Conservation (phyloP, 2,113 vertebrate species). For the Gymnogyps californianus region DNA sequence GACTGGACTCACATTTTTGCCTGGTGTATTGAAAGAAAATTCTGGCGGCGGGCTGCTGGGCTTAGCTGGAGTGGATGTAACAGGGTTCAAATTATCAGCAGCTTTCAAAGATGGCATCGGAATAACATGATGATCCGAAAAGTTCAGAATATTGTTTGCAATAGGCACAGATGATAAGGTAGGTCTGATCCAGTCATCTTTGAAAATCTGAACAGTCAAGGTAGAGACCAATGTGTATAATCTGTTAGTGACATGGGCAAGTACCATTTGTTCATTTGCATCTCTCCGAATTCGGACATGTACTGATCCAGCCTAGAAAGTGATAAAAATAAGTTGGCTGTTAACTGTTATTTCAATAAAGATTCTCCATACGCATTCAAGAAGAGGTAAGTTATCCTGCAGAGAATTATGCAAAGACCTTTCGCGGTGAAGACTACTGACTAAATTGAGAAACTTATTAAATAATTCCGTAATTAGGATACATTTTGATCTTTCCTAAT, state of each 20-base stretch:
- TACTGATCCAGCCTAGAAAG: constrained; percentile 89
- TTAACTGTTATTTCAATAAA: neutral
- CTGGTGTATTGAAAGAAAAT: constrained; percentile 91
- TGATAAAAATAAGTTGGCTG: neutral
- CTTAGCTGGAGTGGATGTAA: constrained; percentile 91
- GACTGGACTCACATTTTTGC: constrained; percentile 83
- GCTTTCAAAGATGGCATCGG: constrained; percentile 72
- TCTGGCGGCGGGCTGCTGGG: constrained; percentile 89
- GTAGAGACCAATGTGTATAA: constrained; percentile 88
- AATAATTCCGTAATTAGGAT: neutral
- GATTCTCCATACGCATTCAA: neutral
- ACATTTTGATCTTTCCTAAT: neutral
- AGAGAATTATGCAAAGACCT: neutral
- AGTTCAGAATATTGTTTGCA: constrained; percentile 73
- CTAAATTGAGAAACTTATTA: neutral
- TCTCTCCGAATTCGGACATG: constrained; percentile 96
- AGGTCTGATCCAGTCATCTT: constrained; percentile 93
- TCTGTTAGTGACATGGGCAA: constrained; percentile 95
- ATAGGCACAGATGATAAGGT: constrained; percentile 80
- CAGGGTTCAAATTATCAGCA: constrained; percentile 72
- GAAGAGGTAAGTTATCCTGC: neutral
- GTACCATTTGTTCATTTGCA: constrained; percentile 96
- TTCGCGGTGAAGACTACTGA: neutral
- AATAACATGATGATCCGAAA: constrained; percentile 80
- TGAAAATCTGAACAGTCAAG: constrained; percentile 95